phyloP scores from a whole-genome alignment of 2,888 invertebrate species.

The Cheilosia scutellata region DNA sequence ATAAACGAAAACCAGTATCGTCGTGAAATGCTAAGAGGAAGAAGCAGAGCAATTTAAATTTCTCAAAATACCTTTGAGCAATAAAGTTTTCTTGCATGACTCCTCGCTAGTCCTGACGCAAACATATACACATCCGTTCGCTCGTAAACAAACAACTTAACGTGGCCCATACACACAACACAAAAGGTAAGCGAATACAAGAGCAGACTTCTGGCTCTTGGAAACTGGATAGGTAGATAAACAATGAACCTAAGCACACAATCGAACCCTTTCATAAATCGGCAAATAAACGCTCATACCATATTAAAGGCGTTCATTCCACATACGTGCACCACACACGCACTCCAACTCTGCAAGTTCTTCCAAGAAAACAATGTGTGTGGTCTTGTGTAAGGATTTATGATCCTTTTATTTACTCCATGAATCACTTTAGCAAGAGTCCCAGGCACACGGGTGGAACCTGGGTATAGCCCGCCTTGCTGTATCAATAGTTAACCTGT shows the following conservation, averaged over 20 bases:
- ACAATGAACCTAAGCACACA: constrained; percentile 72
- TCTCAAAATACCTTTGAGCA: constrained; percentile 43
- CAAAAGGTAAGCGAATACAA: constrained; percentile 48
- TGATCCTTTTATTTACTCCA: constrained; percentile 76
- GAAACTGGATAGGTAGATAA: constrained; percentile 45
- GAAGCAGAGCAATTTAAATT: constrained; percentile 33
- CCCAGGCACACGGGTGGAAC: constrained; percentile 39
- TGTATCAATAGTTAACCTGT: constrained; percentile 70
- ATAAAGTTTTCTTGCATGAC: constrained; percentile 34
- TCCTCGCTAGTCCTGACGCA: constrained; percentile 7
- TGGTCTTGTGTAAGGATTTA: constrained; percentile 75
- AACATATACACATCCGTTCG: constrained; percentile 7
- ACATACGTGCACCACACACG: constrained; percentile 30
- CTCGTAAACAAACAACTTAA: constrained; percentile 24
- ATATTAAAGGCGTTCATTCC: constrained; percentile 16
- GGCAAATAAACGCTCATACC: constrained; percentile 66
- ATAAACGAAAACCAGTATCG: constrained; percentile 3
- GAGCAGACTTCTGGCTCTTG: constrained; percentile 12
- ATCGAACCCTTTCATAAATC: constrained; percentile 75
- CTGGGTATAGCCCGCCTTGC: constrained; percentile 37
- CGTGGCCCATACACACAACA: constrained; percentile 25
- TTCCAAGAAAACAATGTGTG: constrained; percentile 72
- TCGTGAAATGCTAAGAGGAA: not conserved
- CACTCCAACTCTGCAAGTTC: constrained; percentile 47
- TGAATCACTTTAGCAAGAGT: constrained; percentile 66